Base-by-base conservation (phyloP, 1,140 invertebrate genomes). In the Drosophila equinoxialis region DNA sequence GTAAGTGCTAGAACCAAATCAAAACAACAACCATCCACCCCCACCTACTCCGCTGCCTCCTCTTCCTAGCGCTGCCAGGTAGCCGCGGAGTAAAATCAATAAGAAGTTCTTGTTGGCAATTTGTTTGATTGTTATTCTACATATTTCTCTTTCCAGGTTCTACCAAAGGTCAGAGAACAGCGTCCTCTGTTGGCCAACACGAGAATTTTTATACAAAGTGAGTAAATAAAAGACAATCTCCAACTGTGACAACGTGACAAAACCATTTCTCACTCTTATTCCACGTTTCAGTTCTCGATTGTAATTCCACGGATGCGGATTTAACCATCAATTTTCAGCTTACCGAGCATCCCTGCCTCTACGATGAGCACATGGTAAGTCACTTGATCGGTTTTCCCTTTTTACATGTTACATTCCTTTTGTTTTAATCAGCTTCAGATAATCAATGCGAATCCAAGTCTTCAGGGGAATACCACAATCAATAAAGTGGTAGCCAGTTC, bases 171-270 rank as follows among this genome's bases (percentile, higher is more conserved):
- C 30, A 62, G 64, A n/a, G 83, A 90, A 45, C 79, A 86, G 65
- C 79, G 90, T 35, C 86, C 90, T 0, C 59, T 91, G 11, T 59
- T 91, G 55, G 81, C 68, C 11, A 74, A 79, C 41, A 89, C 90
- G 0, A 79, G 79, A 23, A 90, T 91, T 26, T 91, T 81, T 51
- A 77, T 82, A 8, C 79, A 91, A 75, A 66, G 90, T 91, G 62
- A 90, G 87, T 74, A 73, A 42, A 57, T 20, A 23, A 37, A 37
- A 37, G 37, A 66, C 55, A 60, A 73, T 41, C 71, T 77, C 63
- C 69, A 68, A n/a, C 30, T 30, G 30, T 30, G 6, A 30, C 54
- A 23, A 26, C 68, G 71, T 51, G 45, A 17, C 14, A 13, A 48
- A 77, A 60, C 77, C 69, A 69, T 85, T 54, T 60, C 14, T 13